Evolutionary conservation across 2,797 vertebrate species (phyloP), one percentile per base, ranked within the genome.

Genomic region (Orestias chungarensis): DNA sequence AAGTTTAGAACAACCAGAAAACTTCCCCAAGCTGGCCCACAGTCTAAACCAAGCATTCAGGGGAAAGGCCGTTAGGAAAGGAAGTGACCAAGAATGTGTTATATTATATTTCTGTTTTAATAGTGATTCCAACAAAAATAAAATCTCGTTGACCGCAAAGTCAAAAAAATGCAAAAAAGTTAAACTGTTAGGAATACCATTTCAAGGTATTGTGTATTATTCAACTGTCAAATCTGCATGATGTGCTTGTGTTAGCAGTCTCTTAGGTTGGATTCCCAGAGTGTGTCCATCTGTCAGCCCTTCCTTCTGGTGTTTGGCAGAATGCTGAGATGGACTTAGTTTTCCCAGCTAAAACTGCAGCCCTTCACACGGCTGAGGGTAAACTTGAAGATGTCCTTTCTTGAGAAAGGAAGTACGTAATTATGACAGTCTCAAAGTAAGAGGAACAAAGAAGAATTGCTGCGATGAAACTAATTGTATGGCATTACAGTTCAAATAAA

Each of bases 271-370:
- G 18, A 59, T n/a, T 62, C 35, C 25, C 35, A 40, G 59, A 62
- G 40, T n/a, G 40, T 62, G 1, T 62, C 57, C 35, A 40, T 40
- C 35, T 40, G 44, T 42, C n/a, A 40, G 33, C 15, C 4, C 1
- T 18, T 54, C 8, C 10, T 54, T 42, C 38, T 68, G 29, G 52
- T 52, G 54, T 70, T 70, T 47, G 55, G 6, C 49, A 68, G 43
- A 70, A 25, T 38, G 57, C 31, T 27, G 4, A 18, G 7, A 49
- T 49, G 4, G 29, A 47, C 4, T 11, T 5, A 29, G 3, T 71
- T 49, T 49, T 71, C n/a, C 44, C 29, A 20, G 23, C 43, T 59
- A 9, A n/a, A 15, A 29, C 15, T 29, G 33, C n/a, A 50, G 69
- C 64, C 44, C 23, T 64, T 64, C 57, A 50, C 47, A 35, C 15